These are phyloP conservation scores for Clarias gariepinus DNA, from an alignment of 2,113 vertebrate species.

Conservation along the genomic window DNA sequence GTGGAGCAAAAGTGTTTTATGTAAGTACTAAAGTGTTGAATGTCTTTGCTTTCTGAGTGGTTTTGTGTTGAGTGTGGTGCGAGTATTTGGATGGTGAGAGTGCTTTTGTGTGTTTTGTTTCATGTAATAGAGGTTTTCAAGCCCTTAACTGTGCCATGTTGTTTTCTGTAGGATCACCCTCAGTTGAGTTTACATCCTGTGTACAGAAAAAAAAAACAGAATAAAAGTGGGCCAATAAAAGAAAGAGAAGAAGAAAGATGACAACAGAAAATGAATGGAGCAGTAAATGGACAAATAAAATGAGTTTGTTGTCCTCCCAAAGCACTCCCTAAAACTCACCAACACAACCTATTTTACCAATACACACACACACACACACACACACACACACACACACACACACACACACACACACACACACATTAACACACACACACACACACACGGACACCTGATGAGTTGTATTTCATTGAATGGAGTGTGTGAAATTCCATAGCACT, in stretches of 20 bases:
- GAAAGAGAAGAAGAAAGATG: not conserved
- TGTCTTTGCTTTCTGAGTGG: not conserved
- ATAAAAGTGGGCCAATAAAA: not conserved
- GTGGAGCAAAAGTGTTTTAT: too few relatives aligned
- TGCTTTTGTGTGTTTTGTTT: not conserved
- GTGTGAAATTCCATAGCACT: slow-evolving; percentile 1
- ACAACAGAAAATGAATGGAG: slow-evolving; percentile 2
- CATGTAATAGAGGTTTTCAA: too few relatives aligned
- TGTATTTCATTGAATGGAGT: not conserved
- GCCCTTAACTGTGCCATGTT: too few relatives aligned
- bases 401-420: not conserved
- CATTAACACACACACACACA: not conserved
- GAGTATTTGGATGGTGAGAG: too few relatives aligned
- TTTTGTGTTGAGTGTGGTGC: not conserved
- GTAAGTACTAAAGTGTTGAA: not conserved
- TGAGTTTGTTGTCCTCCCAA: not conserved
- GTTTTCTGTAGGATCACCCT: too few relatives aligned
- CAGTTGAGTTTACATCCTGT: too few relatives aligned
- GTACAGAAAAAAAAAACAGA: too few relatives aligned
- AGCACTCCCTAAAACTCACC: not conserved
- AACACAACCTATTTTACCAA: not conserved
- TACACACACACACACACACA: not conserved
- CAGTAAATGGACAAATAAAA: slow-evolving; percentile 8
- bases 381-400: slow-evolving; percentile 2
- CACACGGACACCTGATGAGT: not conserved